Percentiles rank a stretch among this genome's conserved stretches.
These are phyloP conservation scores for Conchocele bisecta DNA, from an alignment of 2,888 invertebrate genomes.

Conservation along the genomic window DNA sequence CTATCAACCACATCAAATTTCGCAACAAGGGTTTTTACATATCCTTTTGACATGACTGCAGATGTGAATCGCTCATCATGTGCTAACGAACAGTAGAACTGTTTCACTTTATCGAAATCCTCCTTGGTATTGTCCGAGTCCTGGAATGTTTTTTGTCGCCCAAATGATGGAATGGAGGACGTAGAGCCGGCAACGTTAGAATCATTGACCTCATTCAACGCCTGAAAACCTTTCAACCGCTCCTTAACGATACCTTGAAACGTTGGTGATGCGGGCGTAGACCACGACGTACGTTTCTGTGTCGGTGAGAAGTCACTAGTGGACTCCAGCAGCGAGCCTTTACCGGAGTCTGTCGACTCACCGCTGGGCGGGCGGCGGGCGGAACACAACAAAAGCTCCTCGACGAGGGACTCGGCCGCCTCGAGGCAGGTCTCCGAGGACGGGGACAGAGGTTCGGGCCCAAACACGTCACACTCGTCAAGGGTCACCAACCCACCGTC, in stretches of 20 bases:
- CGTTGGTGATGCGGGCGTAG: slow-evolving; percentile 69
- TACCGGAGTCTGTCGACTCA: slow-evolving; percentile 56
- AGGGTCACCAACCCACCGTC: slow-evolving; percentile 40
- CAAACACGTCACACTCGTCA: slow-evolving; percentile 36
- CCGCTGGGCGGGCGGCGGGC: slow-evolving; percentile 50
- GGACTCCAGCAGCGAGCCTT: slow-evolving; percentile 55
- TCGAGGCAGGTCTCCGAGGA: slow-evolving; percentile 51
- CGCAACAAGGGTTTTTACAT: slow-evolving; percentile 70
- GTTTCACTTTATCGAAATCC: slow-evolving; percentile 38
- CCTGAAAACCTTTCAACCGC: slow-evolving; percentile 65
- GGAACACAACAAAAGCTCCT: slow-evolving; percentile 28
- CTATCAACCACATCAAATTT: slow-evolving; percentile 35
- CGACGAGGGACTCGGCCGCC: slow-evolving; percentile 39
- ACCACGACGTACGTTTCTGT: slow-evolving; percentile 54
- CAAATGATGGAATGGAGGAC: slow-evolving; percentile 2
- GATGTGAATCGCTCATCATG: slow-evolving; percentile 62
- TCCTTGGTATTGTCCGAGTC: slow-evolving; percentile 33
- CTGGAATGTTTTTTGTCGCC: slow-evolving; percentile 35
- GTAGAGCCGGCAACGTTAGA: slow-evolving; percentile 29
- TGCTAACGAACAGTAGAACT: slow-evolving; percentile 44
- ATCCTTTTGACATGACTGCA: slow-evolving; percentile 65
- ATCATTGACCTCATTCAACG: slow-evolving; percentile 51
- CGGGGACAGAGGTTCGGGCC: slow-evolving; percentile 50
- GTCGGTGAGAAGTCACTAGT: slow-evolving; percentile 59
- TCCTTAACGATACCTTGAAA: slow-evolving; percentile 69